Conservation (phyloP, 2,113 vertebrate genomes). For the Ptilonorhynchus violaceus region DNA sequence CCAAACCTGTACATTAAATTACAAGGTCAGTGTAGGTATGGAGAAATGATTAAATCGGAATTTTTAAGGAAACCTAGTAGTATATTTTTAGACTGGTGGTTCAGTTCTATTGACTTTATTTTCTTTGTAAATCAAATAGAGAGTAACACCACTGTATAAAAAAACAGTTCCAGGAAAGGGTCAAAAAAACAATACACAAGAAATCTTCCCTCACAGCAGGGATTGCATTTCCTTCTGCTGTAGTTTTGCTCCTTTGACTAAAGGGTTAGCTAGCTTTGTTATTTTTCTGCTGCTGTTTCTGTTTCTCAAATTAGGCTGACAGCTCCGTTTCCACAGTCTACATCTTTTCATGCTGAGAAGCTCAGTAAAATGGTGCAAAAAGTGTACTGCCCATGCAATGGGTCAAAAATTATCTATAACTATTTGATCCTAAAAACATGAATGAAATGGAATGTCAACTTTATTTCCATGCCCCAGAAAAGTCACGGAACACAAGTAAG, state of each 20-base stretch:
- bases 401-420: neutral
- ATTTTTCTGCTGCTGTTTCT: slow-evolving; percentile 40
- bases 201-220: neutral
- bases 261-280: neutral
- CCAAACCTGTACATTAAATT: neutral
- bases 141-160: neutral
- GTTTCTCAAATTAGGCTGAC: slow-evolving; percentile 31
- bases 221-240: neutral
- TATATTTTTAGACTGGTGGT: neutral
- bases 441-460: neutral
- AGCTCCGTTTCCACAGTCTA: neutral
- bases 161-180: neutral
- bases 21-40: neutral
- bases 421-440: neutral
- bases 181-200: neutral
- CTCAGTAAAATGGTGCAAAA: neutral
- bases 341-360: neutral
- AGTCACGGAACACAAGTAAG: neutral
- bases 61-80: neutral
- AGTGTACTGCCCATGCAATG: neutral
- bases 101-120: neutral
- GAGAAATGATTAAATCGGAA: neutral
- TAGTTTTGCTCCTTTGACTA: slow-evolving; percentile 4
- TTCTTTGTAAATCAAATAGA: neutral
- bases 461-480: neutral